phyloP scores from a whole-genome alignment of 2,113 vertebrate species.

The Neopipo cinnamomea region DNA sequence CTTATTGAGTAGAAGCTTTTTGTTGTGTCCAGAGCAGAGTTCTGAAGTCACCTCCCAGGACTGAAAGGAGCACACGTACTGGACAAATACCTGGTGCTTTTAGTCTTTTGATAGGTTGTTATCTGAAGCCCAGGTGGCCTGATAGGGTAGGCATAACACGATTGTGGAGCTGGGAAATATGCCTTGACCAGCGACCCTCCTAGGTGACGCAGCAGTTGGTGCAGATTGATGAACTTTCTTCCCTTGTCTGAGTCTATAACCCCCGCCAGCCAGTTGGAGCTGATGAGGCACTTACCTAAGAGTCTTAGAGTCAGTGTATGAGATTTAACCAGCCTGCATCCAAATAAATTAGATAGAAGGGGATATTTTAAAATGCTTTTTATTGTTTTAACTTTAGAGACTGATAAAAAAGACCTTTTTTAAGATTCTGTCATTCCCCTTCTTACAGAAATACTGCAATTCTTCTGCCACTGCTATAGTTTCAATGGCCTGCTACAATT shows the following conservation, averaged over 20 bases:
- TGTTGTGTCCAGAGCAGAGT: not conserved
- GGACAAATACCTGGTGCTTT: not conserved
- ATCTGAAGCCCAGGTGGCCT: not conserved
- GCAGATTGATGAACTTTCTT: not conserved
- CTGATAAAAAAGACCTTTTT: not conserved
- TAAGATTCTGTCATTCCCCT: not conserved
- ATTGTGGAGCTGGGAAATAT: not conserved
- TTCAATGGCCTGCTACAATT: slow-evolving; percentile 20
- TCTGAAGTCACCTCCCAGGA: not conserved
- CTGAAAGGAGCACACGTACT: accelerated
- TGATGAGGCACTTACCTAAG: not conserved
- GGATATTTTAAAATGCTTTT: not conserved
- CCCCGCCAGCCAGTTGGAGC: accelerated
- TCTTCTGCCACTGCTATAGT: not conserved
- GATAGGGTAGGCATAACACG: not conserved
- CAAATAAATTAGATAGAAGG: not conserved
- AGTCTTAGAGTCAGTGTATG: not conserved
- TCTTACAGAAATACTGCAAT: not conserved
- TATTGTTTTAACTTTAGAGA: not conserved
- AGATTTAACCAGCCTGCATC: not conserved
- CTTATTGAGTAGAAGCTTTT: not conserved
- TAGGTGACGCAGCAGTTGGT: not conserved
- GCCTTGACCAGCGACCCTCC: not conserved
- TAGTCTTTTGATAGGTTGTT: not conserved
- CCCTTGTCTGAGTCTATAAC: not conserved